Evolutionary conservation across 2,888 invertebrate genomes (phyloP).

Genomic region (Apotomis capreana): DNA sequence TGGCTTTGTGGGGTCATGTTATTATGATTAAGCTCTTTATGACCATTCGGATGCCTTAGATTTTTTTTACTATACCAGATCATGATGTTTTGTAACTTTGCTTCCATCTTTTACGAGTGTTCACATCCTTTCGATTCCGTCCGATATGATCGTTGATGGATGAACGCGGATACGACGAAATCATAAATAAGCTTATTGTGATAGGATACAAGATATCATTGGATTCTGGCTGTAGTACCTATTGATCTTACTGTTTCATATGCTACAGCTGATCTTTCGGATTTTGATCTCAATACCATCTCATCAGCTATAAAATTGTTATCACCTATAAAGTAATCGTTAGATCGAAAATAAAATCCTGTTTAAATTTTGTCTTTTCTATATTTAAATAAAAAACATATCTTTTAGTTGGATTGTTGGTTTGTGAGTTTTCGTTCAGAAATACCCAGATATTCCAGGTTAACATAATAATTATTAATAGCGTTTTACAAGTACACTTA

Average conservation of each 20-base stretch:
- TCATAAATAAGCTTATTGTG: conserved; percentile 17
- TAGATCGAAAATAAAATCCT: too few relatives aligned
- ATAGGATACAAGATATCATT: not conserved
- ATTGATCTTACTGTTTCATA: too few relatives aligned
- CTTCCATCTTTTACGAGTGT: conserved; percentile 4
- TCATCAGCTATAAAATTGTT: too few relatives aligned
- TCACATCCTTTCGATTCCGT: conserved; percentile 27
- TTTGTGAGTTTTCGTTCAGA: not conserved
- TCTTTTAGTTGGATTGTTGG: not conserved
- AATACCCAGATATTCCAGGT: conserved; percentile 19
- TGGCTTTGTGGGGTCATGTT: too few relatives aligned
- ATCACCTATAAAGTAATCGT: too few relatives aligned
- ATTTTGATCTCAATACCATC: too few relatives aligned
- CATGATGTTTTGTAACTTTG: conserved; percentile 20
- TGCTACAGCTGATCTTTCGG: too few relatives aligned
- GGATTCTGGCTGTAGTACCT: not conserved
- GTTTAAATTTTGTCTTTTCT: too few relatives aligned
- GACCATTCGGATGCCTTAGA: too few relatives aligned
- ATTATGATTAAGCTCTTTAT: not conserved
- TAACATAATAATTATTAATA: conserved; percentile 39
- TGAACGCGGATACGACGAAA: conserved; percentile 13
- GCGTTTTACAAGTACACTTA: conserved; percentile 21
- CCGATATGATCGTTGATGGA: conserved; percentile 1
- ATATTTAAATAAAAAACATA: too few relatives aligned
- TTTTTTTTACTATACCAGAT: conserved; percentile 1